Conservation (phyloP, 2,113 vertebrate genomes). For the Ellobius talpinus region DNA sequence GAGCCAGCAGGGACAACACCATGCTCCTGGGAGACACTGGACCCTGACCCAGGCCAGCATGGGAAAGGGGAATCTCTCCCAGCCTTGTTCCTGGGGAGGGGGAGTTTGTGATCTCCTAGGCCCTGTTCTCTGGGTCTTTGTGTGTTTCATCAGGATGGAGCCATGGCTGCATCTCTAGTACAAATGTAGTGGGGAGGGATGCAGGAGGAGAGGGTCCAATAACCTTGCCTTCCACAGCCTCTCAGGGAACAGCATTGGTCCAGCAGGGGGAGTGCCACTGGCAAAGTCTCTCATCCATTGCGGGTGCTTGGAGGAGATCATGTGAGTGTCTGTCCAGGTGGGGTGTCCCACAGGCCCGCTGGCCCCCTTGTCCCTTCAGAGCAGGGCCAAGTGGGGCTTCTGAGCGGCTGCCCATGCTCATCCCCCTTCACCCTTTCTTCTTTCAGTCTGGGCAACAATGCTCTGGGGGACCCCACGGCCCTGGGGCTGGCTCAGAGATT, state of each 20-base stretch:
- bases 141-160: neutral
- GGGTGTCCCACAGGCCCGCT: neutral
- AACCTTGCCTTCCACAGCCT: slow-evolving; percentile 84
- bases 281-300: slow-evolving; percentile 86
- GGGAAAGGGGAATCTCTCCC: neutral
- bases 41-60: neutral
- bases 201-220: neutral
- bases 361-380: neutral
- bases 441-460: slow-evolving; percentile 89
- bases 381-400: neutral
- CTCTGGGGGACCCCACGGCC: slow-evolving; percentile 86
- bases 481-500: slow-evolving; percentile 86
- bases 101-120: neutral
- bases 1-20: neutral
- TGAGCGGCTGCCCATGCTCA: neutral
- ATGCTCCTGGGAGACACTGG: neutral
- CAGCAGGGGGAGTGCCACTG: slow-evolving; percentile 87
- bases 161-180: neutral
- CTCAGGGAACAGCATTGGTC: slow-evolving; percentile 87
- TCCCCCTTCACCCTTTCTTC: neutral
- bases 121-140: neutral
- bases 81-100: neutral
- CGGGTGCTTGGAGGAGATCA: slow-evolving; percentile 87
- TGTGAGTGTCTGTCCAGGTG: slow-evolving; percentile 86
- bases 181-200: neutral